phyloP scores from a whole-genome alignment of 2,888 invertebrate species.

The Tipula confusa region DNA sequence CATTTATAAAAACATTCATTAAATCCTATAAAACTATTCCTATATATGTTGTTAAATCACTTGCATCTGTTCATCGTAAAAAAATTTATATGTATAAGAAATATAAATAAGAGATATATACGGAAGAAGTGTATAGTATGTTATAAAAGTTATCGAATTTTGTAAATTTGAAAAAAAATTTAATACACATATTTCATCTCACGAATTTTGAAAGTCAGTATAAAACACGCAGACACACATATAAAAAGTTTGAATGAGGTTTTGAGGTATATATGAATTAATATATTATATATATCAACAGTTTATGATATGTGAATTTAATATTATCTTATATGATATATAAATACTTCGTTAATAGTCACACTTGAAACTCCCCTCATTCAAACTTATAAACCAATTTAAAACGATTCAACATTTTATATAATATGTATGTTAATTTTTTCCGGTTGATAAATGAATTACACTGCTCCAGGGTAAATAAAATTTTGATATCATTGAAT shows the following conservation, averaged over 20 bases:
- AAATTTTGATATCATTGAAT: not conserved
- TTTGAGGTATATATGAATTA: not conserved
- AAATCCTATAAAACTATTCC: not conserved
- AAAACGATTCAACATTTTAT: not conserved
- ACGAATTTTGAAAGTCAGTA: not conserved
- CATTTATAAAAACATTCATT: not conserved
- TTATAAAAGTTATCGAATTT: not conserved
- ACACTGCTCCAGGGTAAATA: not conserved
- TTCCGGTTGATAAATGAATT: not conserved
- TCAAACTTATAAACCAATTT: not conserved
- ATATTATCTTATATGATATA: not conserved
- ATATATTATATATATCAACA: not conserved
- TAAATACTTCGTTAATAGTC: not conserved
- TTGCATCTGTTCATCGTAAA: constrained; percentile 20
- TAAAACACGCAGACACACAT: not conserved
- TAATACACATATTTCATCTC: not conserved
- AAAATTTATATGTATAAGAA: not conserved
- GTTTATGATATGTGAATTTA: not conserved
- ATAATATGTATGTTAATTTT: not conserved
- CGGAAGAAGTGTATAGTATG: not conserved
- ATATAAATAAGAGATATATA: not conserved
- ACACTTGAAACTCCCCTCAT: not conserved
- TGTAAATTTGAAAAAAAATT: too few species aligned
- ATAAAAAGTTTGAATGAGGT: not conserved
- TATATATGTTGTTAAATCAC: not conserved